These are phyloP conservation scores for Taxidea taxus DNA, from an alignment of 2,113 vertebrate species.

Conservation along the genomic window DNA sequence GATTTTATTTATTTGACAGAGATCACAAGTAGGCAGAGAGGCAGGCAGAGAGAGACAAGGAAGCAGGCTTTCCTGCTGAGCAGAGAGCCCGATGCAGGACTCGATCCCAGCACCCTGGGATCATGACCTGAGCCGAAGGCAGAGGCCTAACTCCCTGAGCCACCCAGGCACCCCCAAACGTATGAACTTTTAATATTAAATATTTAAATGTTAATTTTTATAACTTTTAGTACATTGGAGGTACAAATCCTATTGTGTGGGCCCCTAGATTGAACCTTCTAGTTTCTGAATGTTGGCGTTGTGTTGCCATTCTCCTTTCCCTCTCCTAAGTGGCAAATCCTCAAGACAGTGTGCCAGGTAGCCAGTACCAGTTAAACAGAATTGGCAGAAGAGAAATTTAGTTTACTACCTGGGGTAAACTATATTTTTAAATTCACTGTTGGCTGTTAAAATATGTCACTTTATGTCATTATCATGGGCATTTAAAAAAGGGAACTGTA, in stretches of 20 bases:
- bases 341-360: background rate
- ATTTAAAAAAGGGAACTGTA: background rate
- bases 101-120: no score
- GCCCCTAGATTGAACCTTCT: background rate
- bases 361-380: background rate
- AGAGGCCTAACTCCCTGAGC: no score
- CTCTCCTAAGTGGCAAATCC: background rate
- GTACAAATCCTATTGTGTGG: background rate
- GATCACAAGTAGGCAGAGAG: no score
- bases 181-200: background rate
- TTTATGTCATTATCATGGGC: background rate
- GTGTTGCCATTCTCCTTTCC: background rate
- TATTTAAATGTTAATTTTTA: background rate
- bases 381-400: background rate
- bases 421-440: background rate
- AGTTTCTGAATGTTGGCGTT: background rate
- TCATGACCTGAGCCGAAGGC: no score
- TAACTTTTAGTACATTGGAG: background rate
- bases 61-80: no score
- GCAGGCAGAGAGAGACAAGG: no score
- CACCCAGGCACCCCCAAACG: no score
- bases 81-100: no score
- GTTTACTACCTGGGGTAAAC: background rate
- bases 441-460: background rate
- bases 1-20: no score